Base-by-base conservation (phyloP, 2,113 vertebrate species). In the Pelusios castaneus region DNA sequence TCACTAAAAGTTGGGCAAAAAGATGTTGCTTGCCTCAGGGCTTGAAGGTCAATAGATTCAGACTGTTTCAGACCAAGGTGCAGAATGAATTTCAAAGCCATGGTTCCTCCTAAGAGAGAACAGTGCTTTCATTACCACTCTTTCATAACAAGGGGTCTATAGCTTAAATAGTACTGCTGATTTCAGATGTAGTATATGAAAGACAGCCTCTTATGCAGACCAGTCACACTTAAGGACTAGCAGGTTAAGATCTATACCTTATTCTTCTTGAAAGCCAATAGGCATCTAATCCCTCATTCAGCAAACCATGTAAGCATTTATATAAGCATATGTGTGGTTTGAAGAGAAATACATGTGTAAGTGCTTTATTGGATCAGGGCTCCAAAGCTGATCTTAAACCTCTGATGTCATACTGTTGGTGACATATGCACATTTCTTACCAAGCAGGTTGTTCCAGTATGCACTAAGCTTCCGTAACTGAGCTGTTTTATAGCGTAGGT, bases 281-380 rank as follows among this genome's bases (percentile, higher is more conserved):
- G 22, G 4, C 38, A 43, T 8, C 22, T 16, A 52, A 10, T 80
- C 89, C 41, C 81, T 75, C 19, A 55, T 5, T 56, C 10, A 67
- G 60, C 16, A 4, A 21, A 49, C 16, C 0, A 0, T 16, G 10
- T n/a, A 16, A 87, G 5, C 31, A 3, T 6, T 87, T 73, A 2
- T 27, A 70, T 84, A n/a, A 34, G 43, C 13, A 29, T 0, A 0
- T 60, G 52, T n/a, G 4, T 2, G 38, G 7, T 43, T 1, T 0
- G 34, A 67, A 67, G 60, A 67, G 34, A 67, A 67, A 34, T 21
- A 31, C 10, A 31, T 3, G 24, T 16, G 6, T 60, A 34, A 5
- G 11, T 73, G 1, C 60, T 84, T 94, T 34, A 3, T 24, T n/a
- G 31, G 52, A 1, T 27, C n/a, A 8, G 24, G 1, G 3, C 24